phyloP scores from a whole-genome alignment of 2,797 vertebrate species.

The Eulemur rubriventer region DNA sequence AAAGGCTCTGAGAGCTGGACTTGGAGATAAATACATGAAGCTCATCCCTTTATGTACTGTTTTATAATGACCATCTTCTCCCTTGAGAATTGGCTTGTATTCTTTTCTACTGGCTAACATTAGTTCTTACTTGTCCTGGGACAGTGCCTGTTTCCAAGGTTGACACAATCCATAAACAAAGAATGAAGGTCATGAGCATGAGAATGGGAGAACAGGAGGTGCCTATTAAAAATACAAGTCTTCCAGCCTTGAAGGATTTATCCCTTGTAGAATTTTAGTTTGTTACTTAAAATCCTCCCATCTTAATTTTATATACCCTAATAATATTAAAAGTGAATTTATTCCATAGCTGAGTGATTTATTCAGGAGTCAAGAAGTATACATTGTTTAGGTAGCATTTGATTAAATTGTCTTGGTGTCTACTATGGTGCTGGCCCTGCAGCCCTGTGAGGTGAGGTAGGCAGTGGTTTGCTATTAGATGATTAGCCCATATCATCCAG shows the following conservation, averaged over 20 bases:
- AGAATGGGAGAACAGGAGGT: not conserved
- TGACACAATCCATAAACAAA: conserved; percentile 23
- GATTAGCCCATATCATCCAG: not conserved
- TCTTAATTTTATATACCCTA: not conserved
- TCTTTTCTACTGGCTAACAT: conserved; percentile 13
- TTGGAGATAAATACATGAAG: conserved; percentile 11
- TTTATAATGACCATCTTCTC: not conserved
- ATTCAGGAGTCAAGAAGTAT: not conserved
- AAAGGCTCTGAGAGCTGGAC: conserved; percentile 26
- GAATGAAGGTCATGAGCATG: not conserved
- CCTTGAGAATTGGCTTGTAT: not conserved
- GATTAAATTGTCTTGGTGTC: not conserved
- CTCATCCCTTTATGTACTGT: not conserved
- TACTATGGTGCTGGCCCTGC: not conserved
- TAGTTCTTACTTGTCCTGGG: conserved; percentile 9
- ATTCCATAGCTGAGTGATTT: not conserved
- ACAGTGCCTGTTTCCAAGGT: not conserved
- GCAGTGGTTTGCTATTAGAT: not conserved
- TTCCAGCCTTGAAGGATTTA: not conserved
- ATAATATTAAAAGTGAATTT: not conserved
- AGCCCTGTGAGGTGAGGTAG: not conserved
- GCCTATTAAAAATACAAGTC: not conserved
- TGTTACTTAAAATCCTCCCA: not conserved
- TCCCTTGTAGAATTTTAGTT: not conserved
- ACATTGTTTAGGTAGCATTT: not conserved